Evolutionary conservation across 1,140 invertebrate genomes (phyloP).

Genomic region (Pteromalus puparum): DNA sequence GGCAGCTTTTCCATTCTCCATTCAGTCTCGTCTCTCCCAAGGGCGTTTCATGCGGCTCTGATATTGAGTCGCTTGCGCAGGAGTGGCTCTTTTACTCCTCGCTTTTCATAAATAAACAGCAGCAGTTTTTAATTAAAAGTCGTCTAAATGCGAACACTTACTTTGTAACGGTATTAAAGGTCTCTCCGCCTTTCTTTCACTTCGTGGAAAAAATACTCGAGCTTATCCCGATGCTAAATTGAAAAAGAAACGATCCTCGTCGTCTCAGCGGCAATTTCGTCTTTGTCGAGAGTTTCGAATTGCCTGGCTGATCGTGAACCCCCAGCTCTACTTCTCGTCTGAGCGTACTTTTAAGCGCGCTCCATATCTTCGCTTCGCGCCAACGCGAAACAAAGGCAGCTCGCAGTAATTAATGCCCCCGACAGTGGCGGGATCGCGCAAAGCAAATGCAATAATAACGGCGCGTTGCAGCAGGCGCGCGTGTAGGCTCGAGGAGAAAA

Average conservation of each 20-base stretch:
- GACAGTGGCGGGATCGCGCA: background rate
- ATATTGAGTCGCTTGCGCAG: constrained; percentile 33
- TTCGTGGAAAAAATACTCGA: background rate
- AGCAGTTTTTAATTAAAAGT: constrained; percentile 43
- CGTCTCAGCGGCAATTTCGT: too few species aligned
- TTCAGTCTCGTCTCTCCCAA: background rate
- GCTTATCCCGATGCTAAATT: background rate
- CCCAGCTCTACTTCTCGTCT: too few species aligned
- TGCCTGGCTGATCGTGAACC: too few species aligned
- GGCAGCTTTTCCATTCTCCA: constrained; percentile 12
- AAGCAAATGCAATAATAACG: background rate
- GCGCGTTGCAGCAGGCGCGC: background rate
- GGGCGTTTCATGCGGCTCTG: background rate
- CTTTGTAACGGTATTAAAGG: constrained; percentile 30
- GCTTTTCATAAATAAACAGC: constrained; percentile 28
- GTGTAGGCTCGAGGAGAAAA: background rate
- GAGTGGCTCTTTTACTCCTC: background rate
- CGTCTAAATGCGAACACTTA: constrained; percentile 8
- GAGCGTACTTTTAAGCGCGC: too few species aligned
- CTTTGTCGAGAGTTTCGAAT: too few species aligned
- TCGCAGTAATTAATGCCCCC: background rate
- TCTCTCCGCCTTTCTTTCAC: constrained; percentile 8
- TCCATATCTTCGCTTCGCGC: background rate
- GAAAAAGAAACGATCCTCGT: background rate
- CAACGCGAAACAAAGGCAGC: background rate